A percentile compares a stretch with the other conserved stretches of the same genome.
Conservation (phyloP, 2,888 invertebrate genomes). For the Hemithea aestivaria region DNA sequence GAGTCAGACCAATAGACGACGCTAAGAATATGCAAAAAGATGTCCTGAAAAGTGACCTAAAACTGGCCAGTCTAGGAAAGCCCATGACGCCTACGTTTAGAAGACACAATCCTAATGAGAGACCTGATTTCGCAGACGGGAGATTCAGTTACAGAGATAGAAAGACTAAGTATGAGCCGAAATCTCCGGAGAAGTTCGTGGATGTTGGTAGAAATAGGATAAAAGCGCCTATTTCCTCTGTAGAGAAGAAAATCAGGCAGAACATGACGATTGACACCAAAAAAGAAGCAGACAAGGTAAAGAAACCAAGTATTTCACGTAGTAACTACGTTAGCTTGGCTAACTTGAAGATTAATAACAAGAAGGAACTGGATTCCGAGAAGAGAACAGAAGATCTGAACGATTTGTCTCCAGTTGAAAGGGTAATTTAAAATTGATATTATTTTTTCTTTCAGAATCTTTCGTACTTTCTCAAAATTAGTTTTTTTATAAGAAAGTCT, state of each 20-base stretch:
- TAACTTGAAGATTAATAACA: conserved; percentile 63
- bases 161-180: conserved; percentile 38
- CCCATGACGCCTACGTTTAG: conserved; percentile 73
- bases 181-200: conserved; percentile 40
- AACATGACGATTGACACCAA: neutral
- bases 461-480: no score
- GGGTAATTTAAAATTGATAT: conserved; percentile 57
- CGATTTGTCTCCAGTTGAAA: conserved; percentile 43
- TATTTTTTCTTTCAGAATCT: no score
- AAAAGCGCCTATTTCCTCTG: conserved; percentile 38
- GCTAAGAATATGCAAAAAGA: conserved; percentile 31
- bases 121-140: conserved; percentile 55
- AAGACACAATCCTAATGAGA: conserved; percentile 47
- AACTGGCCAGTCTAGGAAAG: conserved; percentile 63
- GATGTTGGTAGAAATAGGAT: conserved; percentile 53
- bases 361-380: conserved; percentile 42
- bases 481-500: no score
- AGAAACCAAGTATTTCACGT: conserved; percentile 53
- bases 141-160: conserved; percentile 65
- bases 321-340: conserved; percentile 73
- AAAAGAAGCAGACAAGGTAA: conserved; percentile 27
- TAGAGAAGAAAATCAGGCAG: conserved; percentile 22
- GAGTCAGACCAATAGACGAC: conserved; percentile 45
- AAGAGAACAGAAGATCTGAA: conserved; percentile 20
- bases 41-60: conserved; percentile 59